Percentiles rank a stretch among this genome's conserved stretches.
These are phyloP conservation scores for Lasioglossum marginatum DNA, from an alignment of 2,888 invertebrate species.

Conservation along the genomic window DNA sequence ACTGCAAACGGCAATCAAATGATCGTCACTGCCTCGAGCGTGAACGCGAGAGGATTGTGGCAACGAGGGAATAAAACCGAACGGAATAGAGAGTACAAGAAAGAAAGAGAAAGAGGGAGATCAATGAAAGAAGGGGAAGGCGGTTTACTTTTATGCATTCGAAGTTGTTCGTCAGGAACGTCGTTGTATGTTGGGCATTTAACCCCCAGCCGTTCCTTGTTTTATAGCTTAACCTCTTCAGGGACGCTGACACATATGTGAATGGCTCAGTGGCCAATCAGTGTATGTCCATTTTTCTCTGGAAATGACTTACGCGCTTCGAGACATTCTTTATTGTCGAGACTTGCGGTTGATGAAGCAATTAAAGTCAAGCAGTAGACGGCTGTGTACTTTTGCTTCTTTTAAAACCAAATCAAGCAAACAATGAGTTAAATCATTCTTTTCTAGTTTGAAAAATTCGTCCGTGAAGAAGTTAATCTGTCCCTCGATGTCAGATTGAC, in stretches of 20 bases:
- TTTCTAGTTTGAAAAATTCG: neutral
- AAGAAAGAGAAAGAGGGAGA: neutral
- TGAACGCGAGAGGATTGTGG: neutral
- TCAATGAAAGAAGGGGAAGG: neutral
- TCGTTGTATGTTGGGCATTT: neutral
- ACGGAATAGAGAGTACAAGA: neutral
- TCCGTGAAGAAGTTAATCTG: neutral
- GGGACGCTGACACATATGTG: neutral
- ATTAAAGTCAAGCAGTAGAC: neutral
- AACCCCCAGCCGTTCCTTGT: neutral
- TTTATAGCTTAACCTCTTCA: conserved; percentile 20
- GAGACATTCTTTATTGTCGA: neutral
- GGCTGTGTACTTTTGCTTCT: neutral
- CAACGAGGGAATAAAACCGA: neutral
- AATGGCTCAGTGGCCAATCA: conserved; percentile 1
- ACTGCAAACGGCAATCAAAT: conserved; percentile 78
- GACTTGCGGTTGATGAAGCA: neutral
- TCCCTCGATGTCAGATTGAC: neutral
- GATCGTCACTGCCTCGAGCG: neutral
- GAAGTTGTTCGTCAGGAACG: conserved; percentile 1
- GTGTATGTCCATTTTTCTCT: neutral
- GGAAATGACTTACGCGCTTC: conserved; percentile 1
- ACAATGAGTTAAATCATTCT: neutral
- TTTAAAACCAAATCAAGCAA: neutral
- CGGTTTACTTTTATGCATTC: conserved; percentile 35